Evolutionary conservation across 2,888 invertebrate genomes (phyloP), one percentile per base, ranked within the genome.

Genomic region (Coelinius sp.): DNA sequence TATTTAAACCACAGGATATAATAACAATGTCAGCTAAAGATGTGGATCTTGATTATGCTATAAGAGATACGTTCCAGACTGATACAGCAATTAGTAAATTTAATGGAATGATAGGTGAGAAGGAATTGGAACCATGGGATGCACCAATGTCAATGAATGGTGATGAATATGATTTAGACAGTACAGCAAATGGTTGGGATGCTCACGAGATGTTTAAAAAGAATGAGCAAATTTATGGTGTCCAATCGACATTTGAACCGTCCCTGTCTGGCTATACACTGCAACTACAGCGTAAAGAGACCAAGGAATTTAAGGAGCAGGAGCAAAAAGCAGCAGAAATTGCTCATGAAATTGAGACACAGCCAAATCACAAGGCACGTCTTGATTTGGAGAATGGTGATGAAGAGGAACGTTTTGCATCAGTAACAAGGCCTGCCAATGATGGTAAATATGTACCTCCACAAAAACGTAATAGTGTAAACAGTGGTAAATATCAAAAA

Each of bases 151-250:
- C 82, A 25, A 82, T 86, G 77, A 91, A 92, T 86, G 91, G 91
- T 10, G 90, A 92, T 71, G 92, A 92, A 56, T 89, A 91, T 77
- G 94, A 94, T 80, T 88, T 95, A 71, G 94, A 94, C 84, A 91
- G 92, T 79, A 92, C 92, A 24, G 73, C 75, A 22, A 97, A 97
- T 90, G 98, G 98, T 73, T 99, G 99, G 98, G 96, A 97, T 90
- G 94, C 95, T 1, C 93, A 94, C 88, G 98, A 98, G 80, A 99
- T 99, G 98, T 99, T 99, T 89, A 91, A 94, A 77, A 95, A 94
- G 87, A 98, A 98, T 89, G 96, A 96, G 87, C 92, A 93, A 85
- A 92, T 94, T 78, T 98, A 97, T 88, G 97, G 98, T 68, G 96
- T 98, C 8, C 94, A 94, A 82, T 95, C 97, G 79, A 96, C 96